Evolutionary conservation across 2,888 invertebrate species (phyloP), one percentile per base, ranked within the genome.

Genomic region (Apamea crenata): DNA sequence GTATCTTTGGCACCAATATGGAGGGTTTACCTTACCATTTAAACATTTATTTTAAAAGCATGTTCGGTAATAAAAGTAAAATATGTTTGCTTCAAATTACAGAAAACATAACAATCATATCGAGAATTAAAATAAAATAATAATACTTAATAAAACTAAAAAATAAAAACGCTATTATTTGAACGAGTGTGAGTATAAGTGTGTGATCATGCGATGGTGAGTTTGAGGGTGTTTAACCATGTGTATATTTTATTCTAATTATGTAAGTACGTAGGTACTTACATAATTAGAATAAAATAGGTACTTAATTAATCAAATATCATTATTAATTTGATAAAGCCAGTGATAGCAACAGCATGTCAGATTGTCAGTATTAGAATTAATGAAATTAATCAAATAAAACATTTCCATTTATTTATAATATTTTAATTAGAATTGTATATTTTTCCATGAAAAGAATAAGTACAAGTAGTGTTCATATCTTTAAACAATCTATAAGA

Each of bases 281-380:
- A 56, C n/a, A n/a, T n/a, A n/a, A n/a, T n/a, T n/a, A n/a, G n/a
- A n/a, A n/a, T n/a, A n/a, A n/a, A n/a, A n/a, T 29, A 32, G 21
- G 21, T 77, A 77, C 40, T 68, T 44, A 56, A 16, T 63, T 25
- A 47, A 36, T 61, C 16, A 56, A 59, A 59, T 67, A 36, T 76
- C 4, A 47, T 47, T 73, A 53, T 21, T 18, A 18, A 59, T 53
- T 53, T 78, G 16, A 63, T 53, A 53, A 44, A n/a, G 10, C n/a
- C 50, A 77, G 73, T 56, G 61, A 69, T 29, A 77, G 66, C 32
- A 61, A 40, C 14, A 56, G 25, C n/a, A 68, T 70, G 82, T 61
- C n/a, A 63, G 61, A n/a, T 67, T 78, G 77, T 53, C 77, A 74
- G 61, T 82, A 56, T 70, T 56, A 66, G 47, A 40, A 18, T 44